Evolutionary conservation across 2,113 vertebrate genomes (phyloP).

Genomic region (Myrmophylax atrothorax): DNA sequence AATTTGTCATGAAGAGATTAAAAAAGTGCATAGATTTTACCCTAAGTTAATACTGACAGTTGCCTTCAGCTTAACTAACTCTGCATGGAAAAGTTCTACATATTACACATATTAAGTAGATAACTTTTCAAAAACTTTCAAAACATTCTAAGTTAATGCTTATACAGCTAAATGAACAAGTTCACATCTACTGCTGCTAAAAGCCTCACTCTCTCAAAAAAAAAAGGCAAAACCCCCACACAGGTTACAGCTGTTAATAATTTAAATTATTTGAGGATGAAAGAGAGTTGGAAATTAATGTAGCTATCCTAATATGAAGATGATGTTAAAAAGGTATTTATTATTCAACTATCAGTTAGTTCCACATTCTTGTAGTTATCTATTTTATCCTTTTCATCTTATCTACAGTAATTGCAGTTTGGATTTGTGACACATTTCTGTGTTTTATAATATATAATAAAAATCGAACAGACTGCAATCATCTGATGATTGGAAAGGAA

Average conservation of each 20-base stretch:
- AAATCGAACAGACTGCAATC: neutral
- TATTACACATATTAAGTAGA: neutral
- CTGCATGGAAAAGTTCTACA: neutral
- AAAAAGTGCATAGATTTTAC: neutral
- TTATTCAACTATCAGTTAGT: neutral
- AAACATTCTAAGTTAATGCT: neutral
- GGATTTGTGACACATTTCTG: slow-evolving; percentile 8
- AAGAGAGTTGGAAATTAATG: neutral
- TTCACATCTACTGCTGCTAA: neutral
- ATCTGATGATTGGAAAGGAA: neutral
- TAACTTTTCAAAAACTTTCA: neutral
- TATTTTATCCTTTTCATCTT: neutral
- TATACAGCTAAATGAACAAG: neutral
- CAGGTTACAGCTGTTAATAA: neutral
- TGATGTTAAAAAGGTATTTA: neutral
- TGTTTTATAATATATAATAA: neutral
- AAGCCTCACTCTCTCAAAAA: neutral
- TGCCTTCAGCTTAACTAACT: neutral
- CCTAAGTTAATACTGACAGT: neutral
- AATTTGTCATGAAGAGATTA: neutral
- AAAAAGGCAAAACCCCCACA: neutral
- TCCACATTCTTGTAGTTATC: neutral
- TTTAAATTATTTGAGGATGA: neutral
- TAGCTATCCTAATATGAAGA: neutral
- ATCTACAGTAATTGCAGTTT: neutral